Percentiles rank a stretch among this genome's conserved stretches.
Evolutionary conservation across 2,797 vertebrate genomes (phyloP).

Genomic region (Esox masquinongy): DNA sequence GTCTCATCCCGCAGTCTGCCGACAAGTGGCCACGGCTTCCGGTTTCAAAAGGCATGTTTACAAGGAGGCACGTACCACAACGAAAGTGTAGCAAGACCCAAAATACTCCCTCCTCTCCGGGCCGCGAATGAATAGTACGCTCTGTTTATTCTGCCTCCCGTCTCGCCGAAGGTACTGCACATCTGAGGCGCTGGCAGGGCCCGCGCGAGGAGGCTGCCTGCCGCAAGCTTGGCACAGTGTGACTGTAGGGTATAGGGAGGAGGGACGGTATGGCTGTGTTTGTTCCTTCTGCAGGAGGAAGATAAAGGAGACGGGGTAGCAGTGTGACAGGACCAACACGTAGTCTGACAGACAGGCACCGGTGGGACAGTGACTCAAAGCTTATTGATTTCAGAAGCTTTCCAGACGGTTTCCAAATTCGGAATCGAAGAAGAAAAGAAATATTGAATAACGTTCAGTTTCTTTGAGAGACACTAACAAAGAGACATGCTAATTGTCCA

Average conservation of each 20-base stretch:
- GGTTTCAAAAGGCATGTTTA: conserved; percentile 33
- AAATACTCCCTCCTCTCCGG: conserved; percentile 43
- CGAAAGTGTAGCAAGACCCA: conserved; percentile 32
- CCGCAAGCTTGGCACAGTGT: conserved; percentile 40
- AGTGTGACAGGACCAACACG: neutral
- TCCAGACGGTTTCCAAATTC: conserved; percentile 32
- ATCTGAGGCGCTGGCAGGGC: conserved; percentile 32
- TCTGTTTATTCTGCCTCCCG: conserved; percentile 31
- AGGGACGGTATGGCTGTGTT: conserved; percentile 36
- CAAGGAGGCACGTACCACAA: conserved; percentile 39
- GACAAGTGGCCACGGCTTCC: conserved; percentile 11
- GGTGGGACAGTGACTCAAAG: conserved; percentile 13
- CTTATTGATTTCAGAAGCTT: conserved; percentile 27
- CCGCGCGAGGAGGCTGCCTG: conserved; percentile 27
- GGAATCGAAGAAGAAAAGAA: conserved; percentile 24
- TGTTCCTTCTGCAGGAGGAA: conserved; percentile 48
- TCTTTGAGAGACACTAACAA: conserved; percentile 11
- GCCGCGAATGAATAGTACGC: conserved; percentile 34
- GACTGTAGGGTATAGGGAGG: conserved; percentile 30
- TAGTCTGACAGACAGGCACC: neutral
- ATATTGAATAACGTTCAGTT: conserved; percentile 14
- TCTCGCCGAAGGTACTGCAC: conserved; percentile 37
- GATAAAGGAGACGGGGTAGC: conserved; percentile 42
- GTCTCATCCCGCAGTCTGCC: conserved; percentile 31
- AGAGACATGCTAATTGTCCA: conserved; percentile 34